These are phyloP conservation scores for Acrossocheilus wenchowensis DNA, from an alignment of 2,797 vertebrate species.

Conservation along the genomic window DNA sequence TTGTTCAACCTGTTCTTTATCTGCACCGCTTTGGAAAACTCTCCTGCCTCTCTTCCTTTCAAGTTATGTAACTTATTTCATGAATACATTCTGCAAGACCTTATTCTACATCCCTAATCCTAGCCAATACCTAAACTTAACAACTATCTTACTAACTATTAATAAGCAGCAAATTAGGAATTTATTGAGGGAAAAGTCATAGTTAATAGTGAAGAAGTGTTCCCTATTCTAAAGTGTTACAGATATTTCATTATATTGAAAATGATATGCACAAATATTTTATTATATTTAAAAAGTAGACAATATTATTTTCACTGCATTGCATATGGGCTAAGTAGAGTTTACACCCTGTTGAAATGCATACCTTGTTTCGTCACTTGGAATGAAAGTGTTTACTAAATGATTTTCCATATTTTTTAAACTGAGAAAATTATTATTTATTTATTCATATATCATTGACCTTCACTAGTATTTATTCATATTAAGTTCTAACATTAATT, in stretches of 20 bases:
- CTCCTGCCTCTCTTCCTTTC: background rate
- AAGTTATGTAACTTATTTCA: background rate
- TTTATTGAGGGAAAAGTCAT: too few species aligned
- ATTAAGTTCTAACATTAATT: background rate
- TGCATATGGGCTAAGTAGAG: too few species aligned
- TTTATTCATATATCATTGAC: background rate
- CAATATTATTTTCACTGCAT: background rate
- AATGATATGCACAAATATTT: background rate
- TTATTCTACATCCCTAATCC: too few species aligned
- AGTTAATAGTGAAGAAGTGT: too few species aligned
- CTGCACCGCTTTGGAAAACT: background rate
- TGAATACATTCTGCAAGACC: too few species aligned
- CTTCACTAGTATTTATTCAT: background rate
- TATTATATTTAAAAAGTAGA: background rate
- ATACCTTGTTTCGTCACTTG: background rate
- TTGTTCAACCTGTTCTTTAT: background rate
- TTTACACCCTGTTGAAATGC: background rate
- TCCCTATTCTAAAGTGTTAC: too few species aligned
- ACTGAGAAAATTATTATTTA: background rate
- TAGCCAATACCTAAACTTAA: too few species aligned
- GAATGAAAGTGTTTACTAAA: background rate
- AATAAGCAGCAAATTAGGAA: too few species aligned
- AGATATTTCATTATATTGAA: background rate
- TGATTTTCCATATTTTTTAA: too few species aligned
- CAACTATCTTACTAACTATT: too few species aligned